Evolutionary conservation across 2,888 invertebrate species (phyloP).

Genomic region (Microchrysa polita): DNA sequence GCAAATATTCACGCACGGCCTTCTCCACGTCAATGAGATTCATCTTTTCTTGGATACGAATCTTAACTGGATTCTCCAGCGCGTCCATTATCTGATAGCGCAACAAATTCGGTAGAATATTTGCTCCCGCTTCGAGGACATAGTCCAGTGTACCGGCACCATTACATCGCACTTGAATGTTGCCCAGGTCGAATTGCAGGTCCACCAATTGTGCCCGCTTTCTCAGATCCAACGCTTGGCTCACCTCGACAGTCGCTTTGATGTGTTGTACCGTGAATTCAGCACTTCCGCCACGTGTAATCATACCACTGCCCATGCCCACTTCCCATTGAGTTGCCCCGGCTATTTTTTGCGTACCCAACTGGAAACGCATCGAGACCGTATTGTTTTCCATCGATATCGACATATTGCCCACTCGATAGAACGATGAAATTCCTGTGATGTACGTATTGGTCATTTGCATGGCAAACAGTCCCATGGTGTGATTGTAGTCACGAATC

Average conservation of each 20-base stretch:
- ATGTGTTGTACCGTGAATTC: slow-evolving; percentile 84
- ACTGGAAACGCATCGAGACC: slow-evolving; percentile 68
- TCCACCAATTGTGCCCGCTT: slow-evolving; percentile 76
- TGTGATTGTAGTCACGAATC: slow-evolving; percentile 77
- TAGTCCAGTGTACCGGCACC: slow-evolving; percentile 91
- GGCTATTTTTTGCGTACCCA: slow-evolving; percentile 81
- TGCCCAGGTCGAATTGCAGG: slow-evolving; percentile 82
- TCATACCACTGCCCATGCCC: slow-evolving; percentile 72
- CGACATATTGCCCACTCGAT: slow-evolving; percentile 81
- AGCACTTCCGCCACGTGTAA: slow-evolving; percentile 76
- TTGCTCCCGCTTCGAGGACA: slow-evolving; percentile 80
- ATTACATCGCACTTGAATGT: slow-evolving; percentile 83
- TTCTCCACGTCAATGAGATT: slow-evolving; percentile 79
- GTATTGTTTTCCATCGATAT: slow-evolving; percentile 78
- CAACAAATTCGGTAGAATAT: slow-evolving; percentile 84
- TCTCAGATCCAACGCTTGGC: slow-evolving; percentile 81
- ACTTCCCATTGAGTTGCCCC: slow-evolving; percentile 85
- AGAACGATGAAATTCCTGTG: slow-evolving; percentile 81
- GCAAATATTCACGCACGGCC: slow-evolving; percentile 68
- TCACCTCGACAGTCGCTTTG: slow-evolving; percentile 73
- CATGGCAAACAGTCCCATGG: slow-evolving; percentile 75
- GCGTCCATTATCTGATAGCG: slow-evolving; percentile 90
- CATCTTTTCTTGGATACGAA: slow-evolving; percentile 74
- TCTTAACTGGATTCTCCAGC: slow-evolving; percentile 79
- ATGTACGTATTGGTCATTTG: slow-evolving; percentile 80